These are phyloP conservation scores for Gisinianus flammeolus DNA, from an alignment of 2,888 invertebrate genomes.

Conservation along the genomic window DNA sequence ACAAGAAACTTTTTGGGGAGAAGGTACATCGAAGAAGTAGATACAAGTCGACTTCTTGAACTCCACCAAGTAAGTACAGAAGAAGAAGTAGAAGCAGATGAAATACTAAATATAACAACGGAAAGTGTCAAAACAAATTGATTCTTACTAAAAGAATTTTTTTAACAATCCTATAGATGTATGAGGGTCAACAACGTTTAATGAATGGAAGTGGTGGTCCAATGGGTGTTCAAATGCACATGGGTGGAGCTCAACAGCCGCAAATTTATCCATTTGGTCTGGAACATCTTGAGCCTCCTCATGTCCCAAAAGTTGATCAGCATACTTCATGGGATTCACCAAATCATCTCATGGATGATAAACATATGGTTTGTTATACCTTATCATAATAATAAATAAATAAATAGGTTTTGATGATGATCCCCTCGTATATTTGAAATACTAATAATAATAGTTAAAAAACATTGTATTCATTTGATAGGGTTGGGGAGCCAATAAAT, in stretches of 20 bases:
- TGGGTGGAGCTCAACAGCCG: conserved; percentile 49
- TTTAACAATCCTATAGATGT: no score
- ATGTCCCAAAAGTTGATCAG: conserved; percentile 55
- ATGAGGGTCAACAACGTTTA: conserved; percentile 52
- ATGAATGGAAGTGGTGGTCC: conserved; percentile 53
- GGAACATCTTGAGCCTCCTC: conserved; percentile 48
- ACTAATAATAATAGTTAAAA: not conserved
- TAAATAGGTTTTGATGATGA: no score
- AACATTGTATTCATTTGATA: not conserved
- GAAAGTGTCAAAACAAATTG: no score
- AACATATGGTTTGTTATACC: conserved; percentile 41
- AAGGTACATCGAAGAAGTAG: conserved; percentile 56
- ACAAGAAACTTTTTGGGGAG: conserved; percentile 49
- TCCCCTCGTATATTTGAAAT: not conserved
- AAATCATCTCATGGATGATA: conserved; percentile 39
- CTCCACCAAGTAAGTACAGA: conserved; percentile 41
- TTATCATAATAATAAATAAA: not conserved
- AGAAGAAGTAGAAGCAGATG: not conserved
- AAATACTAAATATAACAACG: not conserved
- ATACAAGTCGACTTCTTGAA: conserved; percentile 45
- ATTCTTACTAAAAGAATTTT: no score
- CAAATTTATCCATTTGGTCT: conserved; percentile 50
- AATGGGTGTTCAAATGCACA: conserved; percentile 40
- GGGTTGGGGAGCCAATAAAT: conserved; percentile 29
- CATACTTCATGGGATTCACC: conserved; percentile 49